These are phyloP conservation scores for Regulus satrapa DNA, from an alignment of 2,113 vertebrate genomes.

Conservation along the genomic window DNA sequence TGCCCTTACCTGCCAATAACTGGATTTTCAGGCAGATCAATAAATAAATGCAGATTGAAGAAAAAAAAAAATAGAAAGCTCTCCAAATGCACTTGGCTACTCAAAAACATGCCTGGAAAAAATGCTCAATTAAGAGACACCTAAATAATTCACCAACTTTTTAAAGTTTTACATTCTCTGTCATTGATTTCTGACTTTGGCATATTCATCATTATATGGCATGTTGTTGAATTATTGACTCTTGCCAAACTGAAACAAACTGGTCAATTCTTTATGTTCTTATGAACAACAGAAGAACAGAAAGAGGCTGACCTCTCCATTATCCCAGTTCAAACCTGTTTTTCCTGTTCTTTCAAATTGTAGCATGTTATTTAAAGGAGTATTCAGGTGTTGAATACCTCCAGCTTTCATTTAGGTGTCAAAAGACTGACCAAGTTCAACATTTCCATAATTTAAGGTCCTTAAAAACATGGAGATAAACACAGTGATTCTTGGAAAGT, in stretches of 20 bases:
- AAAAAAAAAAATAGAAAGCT: neutral
- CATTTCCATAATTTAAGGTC: neutral
- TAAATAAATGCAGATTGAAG: neutral
- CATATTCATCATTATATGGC: slow-evolving; percentile 5
- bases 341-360: neutral
- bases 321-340: neutral
- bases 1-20: neutral
- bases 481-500: neutral
- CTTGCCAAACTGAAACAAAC: neutral
- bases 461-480: neutral
- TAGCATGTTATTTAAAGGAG: neutral
- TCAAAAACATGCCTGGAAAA: neutral
- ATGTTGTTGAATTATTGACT: neutral
- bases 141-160: slow-evolving; percentile 25
- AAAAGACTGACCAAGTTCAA: neutral
- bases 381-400: neutral
- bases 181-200: slow-evolving; percentile 16
- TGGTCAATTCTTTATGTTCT: neutral
- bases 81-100: neutral
- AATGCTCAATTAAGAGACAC: neutral
- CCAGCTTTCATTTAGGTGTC: neutral
- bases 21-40: neutral
- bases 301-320: neutral
- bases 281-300: neutral
- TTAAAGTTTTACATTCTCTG: neutral